Conservation (phyloP, 2,113 vertebrate genomes). For the Trinectes maculatus region DNA sequence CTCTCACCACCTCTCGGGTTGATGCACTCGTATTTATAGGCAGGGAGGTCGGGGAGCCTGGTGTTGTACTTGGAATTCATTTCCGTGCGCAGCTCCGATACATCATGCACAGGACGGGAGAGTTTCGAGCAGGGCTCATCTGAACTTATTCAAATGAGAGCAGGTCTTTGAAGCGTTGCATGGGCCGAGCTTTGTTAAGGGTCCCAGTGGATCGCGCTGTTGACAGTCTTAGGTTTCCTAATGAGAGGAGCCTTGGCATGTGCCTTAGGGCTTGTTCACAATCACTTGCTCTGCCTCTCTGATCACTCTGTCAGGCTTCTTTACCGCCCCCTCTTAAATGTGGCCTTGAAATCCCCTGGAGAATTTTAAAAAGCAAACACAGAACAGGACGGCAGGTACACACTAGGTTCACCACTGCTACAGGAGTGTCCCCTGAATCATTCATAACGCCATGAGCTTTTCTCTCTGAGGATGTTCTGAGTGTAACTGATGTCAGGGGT, state of each 20-base stretch:
- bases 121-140: conserved; percentile 34
- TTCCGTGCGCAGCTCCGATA: conserved; percentile 41
- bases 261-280: conserved; percentile 78
- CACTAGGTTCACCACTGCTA: conserved; percentile 1
- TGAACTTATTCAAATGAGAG: conserved; percentile 66
- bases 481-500: conserved; percentile 26
- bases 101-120: conserved; percentile 33
- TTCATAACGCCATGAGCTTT: conserved; percentile 13
- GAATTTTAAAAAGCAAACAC: conserved; percentile 72
- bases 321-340: conserved; percentile 52
- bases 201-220: conserved; percentile 64
- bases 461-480: conserved; percentile 15
- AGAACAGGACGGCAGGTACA: conserved; percentile 28
- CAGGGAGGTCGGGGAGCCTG: conserved; percentile 49
- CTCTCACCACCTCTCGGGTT: conserved; percentile 50
- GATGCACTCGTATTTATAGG: conserved; percentile 61
- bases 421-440: conserved; percentile 23
- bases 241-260: conserved; percentile 76
- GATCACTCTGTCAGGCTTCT: conserved; percentile 72
- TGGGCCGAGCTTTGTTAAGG: conserved; percentile 70
- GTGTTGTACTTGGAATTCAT: conserved; percentile 60
- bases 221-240: conserved; percentile 76
- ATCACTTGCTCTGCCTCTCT: conserved; percentile 74
- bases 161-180: conserved; percentile 71
- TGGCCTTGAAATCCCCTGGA: conserved; percentile 73